These are phyloP conservation scores for Recurvirostra avosetta DNA, from an alignment of 2,113 vertebrate genomes.

Conservation along the genomic window DNA sequence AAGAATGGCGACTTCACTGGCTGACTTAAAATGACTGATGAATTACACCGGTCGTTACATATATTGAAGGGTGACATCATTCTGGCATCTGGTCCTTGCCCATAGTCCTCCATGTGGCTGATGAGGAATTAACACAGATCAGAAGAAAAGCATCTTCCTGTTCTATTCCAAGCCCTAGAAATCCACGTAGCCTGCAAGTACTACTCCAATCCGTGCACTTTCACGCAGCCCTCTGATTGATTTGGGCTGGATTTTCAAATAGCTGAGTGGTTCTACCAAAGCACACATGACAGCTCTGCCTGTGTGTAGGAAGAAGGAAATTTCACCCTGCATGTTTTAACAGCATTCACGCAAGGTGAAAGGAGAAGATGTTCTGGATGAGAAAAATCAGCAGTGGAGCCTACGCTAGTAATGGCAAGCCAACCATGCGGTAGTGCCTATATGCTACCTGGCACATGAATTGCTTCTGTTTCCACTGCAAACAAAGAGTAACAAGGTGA, in stretches of 20 bases:
- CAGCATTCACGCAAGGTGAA: neutral
- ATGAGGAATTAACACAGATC: neutral
- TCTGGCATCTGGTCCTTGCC: neutral
- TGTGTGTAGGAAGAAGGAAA: slow-evolving; percentile 2
- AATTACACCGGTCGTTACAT: neutral
- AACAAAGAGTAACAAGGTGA: neutral
- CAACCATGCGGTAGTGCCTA: neutral
- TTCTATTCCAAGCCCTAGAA: neutral
- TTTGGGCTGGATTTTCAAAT: neutral
- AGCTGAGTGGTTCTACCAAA: neutral
- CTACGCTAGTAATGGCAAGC: neutral
- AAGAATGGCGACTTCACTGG: neutral
- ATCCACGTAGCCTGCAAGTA: neutral
- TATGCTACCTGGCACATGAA: neutral
- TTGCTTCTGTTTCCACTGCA: neutral
- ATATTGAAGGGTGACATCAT: neutral
- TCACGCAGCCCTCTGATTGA: neutral
- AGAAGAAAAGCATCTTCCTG: neutral
- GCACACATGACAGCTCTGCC: neutral
- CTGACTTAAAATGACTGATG: slow-evolving; percentile 10
- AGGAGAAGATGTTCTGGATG: neutral
- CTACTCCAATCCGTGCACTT: fast-evolving
- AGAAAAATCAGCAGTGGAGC: neutral
- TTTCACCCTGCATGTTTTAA: slow-evolving; percentile 44
- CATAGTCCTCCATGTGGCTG: neutral